A percentile compares a stretch with the other conserved stretches of the same genome.
These are phyloP conservation scores for Thymelicus lineola DNA, from an alignment of 2,888 invertebrate species.

Conservation along the genomic window DNA sequence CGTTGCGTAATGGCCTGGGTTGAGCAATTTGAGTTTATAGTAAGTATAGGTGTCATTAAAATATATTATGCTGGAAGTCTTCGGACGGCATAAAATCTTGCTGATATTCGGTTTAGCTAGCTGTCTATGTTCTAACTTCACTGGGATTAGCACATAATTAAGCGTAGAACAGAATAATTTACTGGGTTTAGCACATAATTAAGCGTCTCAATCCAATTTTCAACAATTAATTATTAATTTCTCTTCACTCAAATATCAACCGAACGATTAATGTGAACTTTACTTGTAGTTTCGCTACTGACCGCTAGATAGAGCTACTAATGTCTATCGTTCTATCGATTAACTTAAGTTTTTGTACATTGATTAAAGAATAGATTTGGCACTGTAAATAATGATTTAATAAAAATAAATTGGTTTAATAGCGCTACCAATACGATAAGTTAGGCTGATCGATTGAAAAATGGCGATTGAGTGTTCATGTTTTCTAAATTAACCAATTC, in stretches of 20 bases:
- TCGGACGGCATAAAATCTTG: too few relatives aligned
- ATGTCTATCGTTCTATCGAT: slow-evolving; percentile 64
- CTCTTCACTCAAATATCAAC: too few relatives aligned
- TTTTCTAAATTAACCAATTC: slow-evolving; percentile 47
- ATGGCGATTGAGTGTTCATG: slow-evolving; percentile 41
- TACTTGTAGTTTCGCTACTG: slow-evolving; percentile 60
- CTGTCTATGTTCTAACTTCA: too few relatives aligned
- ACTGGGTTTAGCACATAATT: too few relatives aligned
- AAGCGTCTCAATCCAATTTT: too few relatives aligned
- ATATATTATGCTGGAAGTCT: too few relatives aligned
- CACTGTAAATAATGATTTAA: background rate
- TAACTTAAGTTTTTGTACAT: slow-evolving; percentile 60
- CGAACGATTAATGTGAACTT: too few relatives aligned
- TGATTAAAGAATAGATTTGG: slow-evolving; percentile 62
- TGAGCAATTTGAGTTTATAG: slow-evolving; percentile 4
- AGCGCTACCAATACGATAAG: background rate
- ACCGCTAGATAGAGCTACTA: slow-evolving; percentile 67
- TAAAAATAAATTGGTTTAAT: background rate
- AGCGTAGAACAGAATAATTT: too few relatives aligned
- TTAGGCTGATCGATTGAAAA: slow-evolving; percentile 54
- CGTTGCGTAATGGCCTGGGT: background rate
- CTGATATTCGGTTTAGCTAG: too few relatives aligned
- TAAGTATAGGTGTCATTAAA: background rate
- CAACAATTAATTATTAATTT: too few relatives aligned
- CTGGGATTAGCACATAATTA: too few relatives aligned